Evolutionary conservation across 2,888 invertebrate species (phyloP), one percentile per base, ranked within the genome.

Genomic region (Poecilobothrus nobilitatus): DNA sequence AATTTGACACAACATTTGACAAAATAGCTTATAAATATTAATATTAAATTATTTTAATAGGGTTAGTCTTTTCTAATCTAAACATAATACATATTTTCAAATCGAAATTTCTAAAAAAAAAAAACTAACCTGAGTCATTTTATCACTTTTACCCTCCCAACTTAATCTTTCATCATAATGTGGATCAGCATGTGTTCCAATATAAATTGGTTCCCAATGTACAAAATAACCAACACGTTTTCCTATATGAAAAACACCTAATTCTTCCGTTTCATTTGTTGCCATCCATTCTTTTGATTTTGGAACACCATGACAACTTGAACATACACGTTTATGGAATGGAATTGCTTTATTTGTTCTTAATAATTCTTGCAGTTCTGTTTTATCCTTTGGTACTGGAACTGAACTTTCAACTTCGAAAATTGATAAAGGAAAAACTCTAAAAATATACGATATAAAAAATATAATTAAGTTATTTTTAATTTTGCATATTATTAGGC

Each of bases 111-210:
- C 21, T 10, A n/a, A 66, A n/a, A 8, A 10, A 37, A 37, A 10
- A 34, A 10, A 18, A 53, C 53, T 6, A 80, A 94, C 95, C 90
- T 95, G 95, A 71, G 94, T 92, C 95, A 95, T 95, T 84, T 95
- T 95, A 82, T 96, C 95, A 81, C 92, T 91, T 82, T 93, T 93
- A 64, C 95, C 95, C 79, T 96, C 95, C 95, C 95, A 95, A 79
- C 92, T 93, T 71, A 95, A 87, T 76, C 95, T 85, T 80, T 95
- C 95, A 74, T 95, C 95, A 79, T 95, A 95, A 73, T 91, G 85
- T 0, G 95, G 94, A 76, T 94, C 95, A 22, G 86, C 84, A 80
- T 95, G 90, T 0, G 94, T 94, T 21, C 95, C 95, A 71, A 96
- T 94, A 77, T 91, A 95, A 74, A 95, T 94, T 12, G 95, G 95